A percentile compares a stretch with the other conserved stretches of the same genome.
These are phyloP conservation scores for Tetragonisca angustula DNA, from an alignment of 2,888 invertebrate genomes.

Conservation along the genomic window DNA sequence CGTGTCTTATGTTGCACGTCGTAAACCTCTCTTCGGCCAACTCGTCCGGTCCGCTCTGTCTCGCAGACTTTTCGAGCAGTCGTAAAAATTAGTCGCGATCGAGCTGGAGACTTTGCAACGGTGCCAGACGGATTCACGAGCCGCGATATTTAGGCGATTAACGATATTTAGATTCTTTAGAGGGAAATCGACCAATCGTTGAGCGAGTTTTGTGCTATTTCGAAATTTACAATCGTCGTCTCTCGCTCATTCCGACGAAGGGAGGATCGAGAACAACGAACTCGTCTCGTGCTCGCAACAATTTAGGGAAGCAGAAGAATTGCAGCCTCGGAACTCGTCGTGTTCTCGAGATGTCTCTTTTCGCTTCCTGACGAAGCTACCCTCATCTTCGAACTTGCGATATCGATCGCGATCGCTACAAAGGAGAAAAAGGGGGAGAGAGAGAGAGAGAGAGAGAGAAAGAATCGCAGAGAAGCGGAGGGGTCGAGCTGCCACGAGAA, in stretches of 20 bases:
- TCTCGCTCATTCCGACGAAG: not conserved
- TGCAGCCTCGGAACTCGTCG: not conserved
- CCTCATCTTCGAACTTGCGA: not conserved
- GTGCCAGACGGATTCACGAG: not conserved
- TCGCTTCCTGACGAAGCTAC: too few relatives aligned
- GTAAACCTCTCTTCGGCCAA: not conserved
- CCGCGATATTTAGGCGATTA: too few relatives aligned
- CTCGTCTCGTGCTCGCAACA: not conserved
- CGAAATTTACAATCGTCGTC: not conserved
- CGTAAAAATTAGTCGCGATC: not conserved
- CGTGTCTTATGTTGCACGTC: not conserved
- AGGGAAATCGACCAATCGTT: not conserved
- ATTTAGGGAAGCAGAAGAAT: not conserved
- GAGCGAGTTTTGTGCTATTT: not conserved
- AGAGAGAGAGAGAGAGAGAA: not conserved
- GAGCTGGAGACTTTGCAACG: not conserved
- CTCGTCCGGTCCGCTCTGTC: not conserved
- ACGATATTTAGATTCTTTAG: too few relatives aligned
- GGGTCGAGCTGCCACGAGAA: slow-evolving; percentile 22
- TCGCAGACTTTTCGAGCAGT: not conserved
- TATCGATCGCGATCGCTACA: too few relatives aligned
- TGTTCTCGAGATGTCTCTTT: not conserved
- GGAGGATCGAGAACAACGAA: not conserved
- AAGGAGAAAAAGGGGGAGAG: not conserved
- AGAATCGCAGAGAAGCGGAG: not conserved